A percentile compares a stretch with the other conserved stretches of the same genome.
Evolutionary conservation across 2,888 invertebrate species (phyloP).

Genomic region (Meganola albula): DNA sequence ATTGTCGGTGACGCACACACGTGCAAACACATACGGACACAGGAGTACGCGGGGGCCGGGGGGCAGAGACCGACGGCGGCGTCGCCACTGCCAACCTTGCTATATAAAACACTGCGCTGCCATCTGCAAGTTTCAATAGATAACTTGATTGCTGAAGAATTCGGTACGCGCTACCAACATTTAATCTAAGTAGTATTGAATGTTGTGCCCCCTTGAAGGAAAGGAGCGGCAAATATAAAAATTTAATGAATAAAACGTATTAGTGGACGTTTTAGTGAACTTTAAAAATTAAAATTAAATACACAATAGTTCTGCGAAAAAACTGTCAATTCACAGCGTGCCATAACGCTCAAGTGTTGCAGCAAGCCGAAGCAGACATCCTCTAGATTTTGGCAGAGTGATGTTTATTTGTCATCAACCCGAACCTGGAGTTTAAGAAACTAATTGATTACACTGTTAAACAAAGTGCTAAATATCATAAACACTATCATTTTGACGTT

Average conservation of each 20-base stretch:
- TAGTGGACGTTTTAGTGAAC: slow-evolving; percentile 31
- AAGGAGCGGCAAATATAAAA: slow-evolving; percentile 55
- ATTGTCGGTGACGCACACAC: slow-evolving; percentile 26
- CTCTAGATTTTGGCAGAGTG: slow-evolving; percentile 31
- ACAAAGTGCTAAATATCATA: slow-evolving; percentile 50
- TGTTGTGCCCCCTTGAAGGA: slow-evolving; percentile 56
- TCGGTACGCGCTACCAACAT: slow-evolving; percentile 67
- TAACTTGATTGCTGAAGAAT: slow-evolving; percentile 69
- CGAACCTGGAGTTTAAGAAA: slow-evolving; percentile 63
- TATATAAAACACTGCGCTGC: slow-evolving; percentile 74
- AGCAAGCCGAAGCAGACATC: slow-evolving; percentile 20
- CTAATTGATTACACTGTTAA: slow-evolving; percentile 42
- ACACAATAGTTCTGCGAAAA: slow-evolving; percentile 27
- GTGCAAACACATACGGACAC: slow-evolving; percentile 23
- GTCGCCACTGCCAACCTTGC: slow-evolving; percentile 51
- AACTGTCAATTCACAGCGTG: slow-evolving; percentile 48
- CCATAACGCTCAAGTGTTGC: slow-evolving; percentile 28
- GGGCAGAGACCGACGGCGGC: slow-evolving; percentile 35
- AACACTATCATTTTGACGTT: slow-evolving; percentile 67
- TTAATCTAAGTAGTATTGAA: slow-evolving; percentile 49
- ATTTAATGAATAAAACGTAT: slow-evolving; percentile 38
- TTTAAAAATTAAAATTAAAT: slow-evolving; percentile 27
- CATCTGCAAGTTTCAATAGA: slow-evolving; percentile 77
- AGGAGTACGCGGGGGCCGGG: slow-evolving; percentile 16
- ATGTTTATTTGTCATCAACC: slow-evolving; percentile 49